Evolutionary conservation across 2,797 vertebrate genomes (phyloP).

Genomic region (Muraenolepis orangiensis): DNA sequence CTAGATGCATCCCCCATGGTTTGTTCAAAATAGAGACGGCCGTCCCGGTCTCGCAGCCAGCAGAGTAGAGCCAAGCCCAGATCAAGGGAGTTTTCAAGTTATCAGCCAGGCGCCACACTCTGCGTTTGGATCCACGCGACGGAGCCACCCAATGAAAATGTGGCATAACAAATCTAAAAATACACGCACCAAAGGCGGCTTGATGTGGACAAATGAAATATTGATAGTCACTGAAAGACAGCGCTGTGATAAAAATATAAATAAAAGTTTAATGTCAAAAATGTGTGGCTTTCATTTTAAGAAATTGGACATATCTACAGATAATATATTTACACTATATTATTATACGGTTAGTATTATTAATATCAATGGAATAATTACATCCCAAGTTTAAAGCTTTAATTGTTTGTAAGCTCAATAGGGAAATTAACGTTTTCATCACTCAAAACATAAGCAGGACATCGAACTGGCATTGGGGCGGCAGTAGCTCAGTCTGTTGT

Average conservation of each 20-base stretch:
- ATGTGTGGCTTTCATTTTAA: conserved; percentile 36
- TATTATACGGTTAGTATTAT: conserved; percentile 31
- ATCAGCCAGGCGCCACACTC: conserved; percentile 44
- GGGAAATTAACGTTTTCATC: neutral
- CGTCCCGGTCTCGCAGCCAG: conserved; percentile 54
- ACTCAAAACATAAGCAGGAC: neutral
- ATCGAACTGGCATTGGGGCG: too few relatives aligned
- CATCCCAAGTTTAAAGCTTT: neutral
- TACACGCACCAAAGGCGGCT: conserved; percentile 55
- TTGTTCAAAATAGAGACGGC: conserved; percentile 69
- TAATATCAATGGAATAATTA: neutral
- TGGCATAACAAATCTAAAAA: conserved; percentile 59
- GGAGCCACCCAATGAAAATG: conserved; percentile 44
- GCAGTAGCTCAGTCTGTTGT: too few relatives aligned
- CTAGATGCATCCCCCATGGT: conserved; percentile 67
- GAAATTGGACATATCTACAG: conserved; percentile 28
- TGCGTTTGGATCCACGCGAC: conserved; percentile 47
- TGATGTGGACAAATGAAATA: conserved; percentile 67
- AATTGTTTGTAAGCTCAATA: neutral
- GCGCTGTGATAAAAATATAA: conserved; percentile 34
- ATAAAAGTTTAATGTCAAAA: conserved; percentile 39
- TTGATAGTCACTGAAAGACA: conserved; percentile 60
- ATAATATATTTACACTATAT: conserved; percentile 45
- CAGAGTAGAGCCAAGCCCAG: conserved; percentile 38
- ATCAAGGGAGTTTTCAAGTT: conserved; percentile 65